Percentiles rank a stretch among this genome's conserved stretches.
Evolutionary conservation across 2,113 vertebrate genomes (phyloP).

Genomic region (Urocitellus parryii): DNA sequence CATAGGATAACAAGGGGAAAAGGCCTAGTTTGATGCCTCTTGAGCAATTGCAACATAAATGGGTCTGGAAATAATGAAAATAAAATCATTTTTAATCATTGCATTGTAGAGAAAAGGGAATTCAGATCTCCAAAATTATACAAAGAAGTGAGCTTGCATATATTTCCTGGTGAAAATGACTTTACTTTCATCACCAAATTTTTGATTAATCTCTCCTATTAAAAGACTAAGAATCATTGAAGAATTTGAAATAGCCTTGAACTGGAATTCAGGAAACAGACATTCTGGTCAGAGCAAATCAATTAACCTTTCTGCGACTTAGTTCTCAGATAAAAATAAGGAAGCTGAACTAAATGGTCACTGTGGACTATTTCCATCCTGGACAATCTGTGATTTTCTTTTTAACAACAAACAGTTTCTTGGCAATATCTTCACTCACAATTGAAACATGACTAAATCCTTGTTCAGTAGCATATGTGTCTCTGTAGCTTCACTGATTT

Average conservation of each 20-base stretch:
- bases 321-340: not conserved
- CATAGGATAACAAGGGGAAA: not conserved
- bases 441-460: not conserved
- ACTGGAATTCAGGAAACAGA: not conserved
- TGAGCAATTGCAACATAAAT: not conserved
- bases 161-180: not conserved
- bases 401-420: not conserved
- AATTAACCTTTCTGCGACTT: not conserved
- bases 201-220: not conserved
- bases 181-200: not conserved
- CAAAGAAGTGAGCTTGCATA: not conserved
- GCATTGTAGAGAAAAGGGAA: not conserved
- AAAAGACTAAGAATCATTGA: not conserved
- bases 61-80: not conserved
- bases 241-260: not conserved
- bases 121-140: not conserved
- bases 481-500: not conserved
- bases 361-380: not conserved
- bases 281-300: not conserved
- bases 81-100: not conserved
- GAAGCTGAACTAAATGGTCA: not conserved
- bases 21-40: not conserved
- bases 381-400: not conserved
- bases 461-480: not conserved
- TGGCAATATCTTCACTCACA: not conserved